phyloP scores from a whole-genome alignment of 2,888 invertebrate genomes.

The Chouioia cunea region DNA sequence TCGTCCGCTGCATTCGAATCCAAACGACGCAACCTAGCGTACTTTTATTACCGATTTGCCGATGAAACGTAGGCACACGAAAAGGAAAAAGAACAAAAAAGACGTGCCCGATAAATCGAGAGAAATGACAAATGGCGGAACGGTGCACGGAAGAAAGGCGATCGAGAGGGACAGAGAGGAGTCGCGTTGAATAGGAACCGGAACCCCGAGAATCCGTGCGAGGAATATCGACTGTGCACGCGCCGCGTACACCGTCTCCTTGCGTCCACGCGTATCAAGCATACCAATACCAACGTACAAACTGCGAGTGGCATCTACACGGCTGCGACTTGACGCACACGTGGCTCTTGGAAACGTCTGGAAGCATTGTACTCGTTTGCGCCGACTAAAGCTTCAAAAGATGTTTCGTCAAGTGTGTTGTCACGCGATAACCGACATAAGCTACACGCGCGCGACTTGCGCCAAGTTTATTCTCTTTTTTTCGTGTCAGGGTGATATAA shows the following conservation, averaged over 20 bases:
- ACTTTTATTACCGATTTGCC: not conserved
- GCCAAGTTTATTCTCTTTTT: too few relatives aligned
- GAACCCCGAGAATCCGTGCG: conserved; percentile 62
- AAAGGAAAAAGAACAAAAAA: conserved; percentile 1
- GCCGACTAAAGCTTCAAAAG: too few relatives aligned
- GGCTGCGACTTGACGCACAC: not conserved
- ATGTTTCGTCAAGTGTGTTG: not conserved
- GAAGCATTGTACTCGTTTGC: not conserved
- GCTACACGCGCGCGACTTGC: too few relatives aligned
- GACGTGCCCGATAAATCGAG: not conserved
- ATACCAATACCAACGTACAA: conserved; percentile 40
- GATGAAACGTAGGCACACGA: too few relatives aligned
- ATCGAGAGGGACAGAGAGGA: conserved; percentile 47
- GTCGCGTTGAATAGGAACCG: conserved; percentile 63
- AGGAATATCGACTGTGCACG: conserved; percentile 61
- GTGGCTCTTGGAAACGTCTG: conserved; percentile 1
- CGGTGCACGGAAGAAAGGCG: not conserved
- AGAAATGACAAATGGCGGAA: not conserved
- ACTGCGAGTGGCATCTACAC: conserved; percentile 5
- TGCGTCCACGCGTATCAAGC: conserved; percentile 60
- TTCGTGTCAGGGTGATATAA: too few relatives aligned
- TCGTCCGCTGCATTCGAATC: not conserved
- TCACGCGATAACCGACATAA: too few relatives aligned
- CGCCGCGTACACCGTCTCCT: conserved; percentile 55
- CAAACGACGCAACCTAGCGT: not conserved